Evolutionary conservation across 2,113 vertebrate genomes (phyloP).

Genomic region (Tiliqua scincoides): DNA sequence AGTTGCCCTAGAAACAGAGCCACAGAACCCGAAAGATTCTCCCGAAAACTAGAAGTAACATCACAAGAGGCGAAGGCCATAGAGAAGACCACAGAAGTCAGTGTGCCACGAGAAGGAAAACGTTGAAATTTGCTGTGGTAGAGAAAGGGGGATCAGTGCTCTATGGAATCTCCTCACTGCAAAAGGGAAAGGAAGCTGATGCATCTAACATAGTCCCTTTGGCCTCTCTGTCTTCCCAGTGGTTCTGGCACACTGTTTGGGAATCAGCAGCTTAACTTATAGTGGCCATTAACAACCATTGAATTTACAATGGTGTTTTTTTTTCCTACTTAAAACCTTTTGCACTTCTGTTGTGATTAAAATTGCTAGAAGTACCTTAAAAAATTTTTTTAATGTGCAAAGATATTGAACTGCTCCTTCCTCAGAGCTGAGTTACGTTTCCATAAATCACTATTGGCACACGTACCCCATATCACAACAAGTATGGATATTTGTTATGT

Average conservation of each 20-base stretch:
- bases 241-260: not conserved
- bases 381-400: not conserved
- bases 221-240: not conserved
- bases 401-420: not conserved
- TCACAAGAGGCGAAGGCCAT: too few species aligned
- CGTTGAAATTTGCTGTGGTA: too few species aligned
- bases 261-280: not conserved
- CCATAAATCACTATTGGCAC: not conserved
- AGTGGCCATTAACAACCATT: not conserved
- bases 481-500: constrained; percentile 46
- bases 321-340: not conserved
- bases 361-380: not conserved
- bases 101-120: too few species aligned
- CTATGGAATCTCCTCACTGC: not conserved
- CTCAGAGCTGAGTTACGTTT: not conserved
- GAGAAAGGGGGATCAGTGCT: not conserved
- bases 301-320: not conserved
- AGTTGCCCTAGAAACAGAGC: too few species aligned
- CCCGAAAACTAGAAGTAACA: too few species aligned
- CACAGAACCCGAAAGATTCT: too few species aligned
- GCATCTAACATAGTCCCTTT: not conserved
- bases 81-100: too few species aligned
- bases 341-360: not conserved
- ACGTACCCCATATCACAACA: not conserved
- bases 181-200: not conserved